Base-by-base conservation (phyloP, 1,140 invertebrate species). In the Drosophila prosaltans region DNA sequence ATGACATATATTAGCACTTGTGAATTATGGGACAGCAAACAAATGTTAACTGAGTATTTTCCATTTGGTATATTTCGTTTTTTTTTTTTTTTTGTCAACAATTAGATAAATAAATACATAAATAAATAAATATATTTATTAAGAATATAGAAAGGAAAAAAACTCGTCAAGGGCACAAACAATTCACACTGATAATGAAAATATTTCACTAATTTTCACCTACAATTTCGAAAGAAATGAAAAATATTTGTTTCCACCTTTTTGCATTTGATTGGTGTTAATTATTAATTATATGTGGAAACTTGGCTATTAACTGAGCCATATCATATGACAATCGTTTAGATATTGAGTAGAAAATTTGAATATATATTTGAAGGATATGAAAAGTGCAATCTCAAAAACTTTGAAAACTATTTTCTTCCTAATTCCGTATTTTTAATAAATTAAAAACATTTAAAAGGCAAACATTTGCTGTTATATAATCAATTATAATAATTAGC, bases 1-100 rank as follows among this genome's bases (percentile, higher is more conserved):
- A 30, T 88, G 81, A 80, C 78, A 85, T 69, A 72, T 78, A 89
- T 64, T 69, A 81, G 73, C 78, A 85, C 71, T 90, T 81, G 73
- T 80, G 81, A 85, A 90, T 86, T 83, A 88, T 68, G 62, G 58
- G 69, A 59, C 63, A 61, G 70, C 76, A 65, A 78, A 61, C 69
- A 78, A 80, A 74, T 82, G 64, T 77, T 74, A 67, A 68, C 54
- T 74, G 66, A 57, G 28, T 57, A 57, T 69, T 69, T 63, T 77
- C 21, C 45, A 51, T 24, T 51, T 51, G 45, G 21, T 26, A 26
- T 51, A 26, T 51, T 51, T 51, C 45, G 0, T 16, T 16, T 16
- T 16, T 8, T n/a, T 73, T 43, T 69, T 79, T 78, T 78, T 72
- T 74, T 76, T 72, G 79, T 71, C 45, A 77, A 77, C 67, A 75